phyloP scores from a whole-genome alignment of 2,113 vertebrate genomes.

The Diadophis punctatus region DNA sequence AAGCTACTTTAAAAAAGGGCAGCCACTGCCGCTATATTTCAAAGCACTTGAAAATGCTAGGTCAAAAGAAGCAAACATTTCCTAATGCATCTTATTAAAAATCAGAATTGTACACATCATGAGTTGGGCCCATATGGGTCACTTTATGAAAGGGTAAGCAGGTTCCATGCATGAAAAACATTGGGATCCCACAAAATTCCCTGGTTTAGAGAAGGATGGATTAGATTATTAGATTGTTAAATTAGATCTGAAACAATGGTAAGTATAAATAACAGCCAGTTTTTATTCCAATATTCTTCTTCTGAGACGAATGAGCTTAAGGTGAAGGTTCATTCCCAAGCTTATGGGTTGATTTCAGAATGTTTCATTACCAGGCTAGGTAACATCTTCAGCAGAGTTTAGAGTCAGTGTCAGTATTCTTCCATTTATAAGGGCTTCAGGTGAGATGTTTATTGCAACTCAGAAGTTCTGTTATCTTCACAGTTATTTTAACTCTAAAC shows the following conservation, averaged over 20 bases:
- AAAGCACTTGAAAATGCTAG: background rate
- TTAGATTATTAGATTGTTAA: background rate
- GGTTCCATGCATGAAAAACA: background rate
- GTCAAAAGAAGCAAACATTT: background rate
- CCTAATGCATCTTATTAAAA: background rate
- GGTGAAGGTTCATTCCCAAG: too few relatives aligned
- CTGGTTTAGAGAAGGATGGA: background rate
- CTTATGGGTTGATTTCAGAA: too few relatives aligned
- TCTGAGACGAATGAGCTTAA: background rate
- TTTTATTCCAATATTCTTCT: background rate
- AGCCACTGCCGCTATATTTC: background rate
- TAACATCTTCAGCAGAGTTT: too few relatives aligned
- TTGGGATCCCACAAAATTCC: background rate
- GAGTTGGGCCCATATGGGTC: background rate
- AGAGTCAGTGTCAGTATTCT: too few relatives aligned
- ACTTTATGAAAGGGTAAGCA: background rate
- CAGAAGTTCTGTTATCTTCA: background rate
- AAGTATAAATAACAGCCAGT: background rate
- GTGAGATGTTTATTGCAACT: background rate
- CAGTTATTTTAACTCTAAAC: background rate
- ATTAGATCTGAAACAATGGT: background rate
- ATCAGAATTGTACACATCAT: background rate
- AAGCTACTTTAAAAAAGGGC: background rate
- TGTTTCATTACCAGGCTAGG: too few relatives aligned
- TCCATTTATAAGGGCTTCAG: too few relatives aligned